phyloP scores from a whole-genome alignment of 2,113 vertebrate species.

The Sander vitreus region DNA sequence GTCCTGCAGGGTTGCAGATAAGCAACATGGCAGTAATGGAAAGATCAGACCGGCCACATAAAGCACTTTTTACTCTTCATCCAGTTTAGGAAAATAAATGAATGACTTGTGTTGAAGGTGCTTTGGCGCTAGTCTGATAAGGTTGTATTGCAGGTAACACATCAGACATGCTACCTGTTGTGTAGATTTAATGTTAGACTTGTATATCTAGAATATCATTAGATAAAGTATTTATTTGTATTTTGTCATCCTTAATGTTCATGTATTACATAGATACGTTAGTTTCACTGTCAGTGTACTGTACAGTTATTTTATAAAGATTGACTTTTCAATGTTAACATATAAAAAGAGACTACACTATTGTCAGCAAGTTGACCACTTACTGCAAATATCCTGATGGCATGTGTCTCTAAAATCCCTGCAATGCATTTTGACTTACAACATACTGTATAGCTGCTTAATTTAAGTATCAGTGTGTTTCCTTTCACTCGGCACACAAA shows the following conservation, averaged over 20 bases:
- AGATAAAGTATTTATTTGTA: background rate
- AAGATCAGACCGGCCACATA: background rate
- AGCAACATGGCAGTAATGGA: background rate
- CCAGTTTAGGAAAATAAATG: background rate
- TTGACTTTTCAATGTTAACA: slow-evolving; percentile 4
- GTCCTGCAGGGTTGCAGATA: background rate
- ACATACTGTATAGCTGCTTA: background rate
- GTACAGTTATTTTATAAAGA: background rate
- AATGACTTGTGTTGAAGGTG: background rate
- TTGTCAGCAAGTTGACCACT: background rate
- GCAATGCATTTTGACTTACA: slow-evolving; percentile 17
- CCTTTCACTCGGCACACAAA: background rate
- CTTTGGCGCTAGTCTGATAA: background rate
- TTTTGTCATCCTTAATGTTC: background rate
- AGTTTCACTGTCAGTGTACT: background rate
- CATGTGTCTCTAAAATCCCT: slow-evolving; percentile 25
- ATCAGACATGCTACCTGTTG: background rate
- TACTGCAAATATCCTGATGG: background rate
- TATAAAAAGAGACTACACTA: background rate
- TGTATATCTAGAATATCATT: background rate
- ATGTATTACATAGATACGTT: background rate
- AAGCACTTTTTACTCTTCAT: background rate
- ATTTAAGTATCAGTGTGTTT: background rate
- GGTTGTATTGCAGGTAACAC: background rate
- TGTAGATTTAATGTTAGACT: slow-evolving; percentile 5